Base-by-base conservation (phyloP, 2,113 vertebrate genomes). In the Zosterops lateralis region DNA sequence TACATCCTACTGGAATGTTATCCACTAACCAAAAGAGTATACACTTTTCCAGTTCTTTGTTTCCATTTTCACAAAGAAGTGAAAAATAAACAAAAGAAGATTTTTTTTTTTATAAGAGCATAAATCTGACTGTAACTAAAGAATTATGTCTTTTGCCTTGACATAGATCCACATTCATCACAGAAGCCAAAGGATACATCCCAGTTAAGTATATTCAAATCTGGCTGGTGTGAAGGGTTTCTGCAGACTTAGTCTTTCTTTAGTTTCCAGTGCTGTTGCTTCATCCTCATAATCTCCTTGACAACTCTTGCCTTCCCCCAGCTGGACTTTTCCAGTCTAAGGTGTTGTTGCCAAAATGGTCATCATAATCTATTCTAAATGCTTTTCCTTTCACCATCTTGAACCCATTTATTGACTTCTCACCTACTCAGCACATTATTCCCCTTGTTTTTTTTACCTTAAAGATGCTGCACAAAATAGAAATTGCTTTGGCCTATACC, bases 371-470 rank as follows among this genome's bases (percentile, higher is more conserved):
- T 82, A 24, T 66, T 79, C 45, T 90, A 73, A 93, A 73, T 58
- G 58, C 31, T 56, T 95, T 87, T 91, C 71, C 78, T 91, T 91
- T 76, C 90, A 68, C 50, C 75, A 91, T 91, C 84, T 85, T 90
- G 85, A 95, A 76, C 40, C 14, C 38, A 84, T 89, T 91, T 71
- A 57, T 58, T 83, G 34, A 81, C 19, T 94, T 95, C 58, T 71
- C 50, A 92, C 48, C 84, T 85, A 79, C 44, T 91, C 50, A 58
- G 36, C 44, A 82, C 45, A 47, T 76, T 6, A 3, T 64, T 84
- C 17, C 89, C 26, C 29, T 81, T 78, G 17, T 4, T 75, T 94
- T 94, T 94, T 94, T 94, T 82, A 66, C 54, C 54, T 91, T 85
- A 26, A 84, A 60, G 60, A 66, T 76, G 29, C 72, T 88, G 18